These are phyloP conservation scores for pig (Sus scrofa) DNA, from an alignment of 2,113 vertebrate species.

Conservation along the genomic window DNA sequence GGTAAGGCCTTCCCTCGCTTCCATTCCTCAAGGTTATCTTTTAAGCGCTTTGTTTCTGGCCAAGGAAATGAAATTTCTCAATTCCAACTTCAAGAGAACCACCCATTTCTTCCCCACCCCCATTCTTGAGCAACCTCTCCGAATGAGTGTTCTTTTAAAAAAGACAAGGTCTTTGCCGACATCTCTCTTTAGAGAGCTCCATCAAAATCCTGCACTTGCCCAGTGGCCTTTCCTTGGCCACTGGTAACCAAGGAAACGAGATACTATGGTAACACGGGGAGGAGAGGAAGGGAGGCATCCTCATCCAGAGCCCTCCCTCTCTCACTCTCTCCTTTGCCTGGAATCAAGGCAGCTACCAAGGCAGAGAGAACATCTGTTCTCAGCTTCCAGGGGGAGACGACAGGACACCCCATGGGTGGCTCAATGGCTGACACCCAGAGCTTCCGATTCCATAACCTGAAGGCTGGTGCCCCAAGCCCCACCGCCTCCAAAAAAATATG, in stretches of 20 bases:
- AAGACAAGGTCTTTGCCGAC: constrained; percentile 75
- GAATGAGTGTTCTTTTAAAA: constrained; percentile 79
- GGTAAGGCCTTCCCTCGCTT: constrained; percentile 62
- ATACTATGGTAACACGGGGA: constrained; percentile 88
- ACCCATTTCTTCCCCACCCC: constrained; percentile 38
- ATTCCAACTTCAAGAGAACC: constrained; percentile 74
- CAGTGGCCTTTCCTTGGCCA: constrained; percentile 87
- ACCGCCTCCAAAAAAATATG: background rate
- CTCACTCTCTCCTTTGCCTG: constrained; percentile 73
- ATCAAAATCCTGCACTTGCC: constrained; percentile 81
- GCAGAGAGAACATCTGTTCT: background rate
- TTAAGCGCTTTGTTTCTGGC: constrained; percentile 67
- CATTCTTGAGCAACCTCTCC: constrained; percentile 77
- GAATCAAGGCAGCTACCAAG: constrained; percentile 48
- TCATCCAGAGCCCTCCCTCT: constrained; percentile 68
- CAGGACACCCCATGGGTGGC: rapidly evolving
- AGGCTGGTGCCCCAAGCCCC: background rate
- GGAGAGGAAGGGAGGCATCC: constrained; percentile 75
- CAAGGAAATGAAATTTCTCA: constrained; percentile 77
- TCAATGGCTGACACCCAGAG: background rate
- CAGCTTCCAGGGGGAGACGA: background rate
- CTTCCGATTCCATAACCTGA: background rate
- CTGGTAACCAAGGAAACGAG: constrained; percentile 90
- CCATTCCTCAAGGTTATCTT: constrained; percentile 56
- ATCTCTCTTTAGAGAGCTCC: constrained; percentile 77